Conservation (phyloP, 2,113 vertebrate genomes). For the Corapipo altera region DNA sequence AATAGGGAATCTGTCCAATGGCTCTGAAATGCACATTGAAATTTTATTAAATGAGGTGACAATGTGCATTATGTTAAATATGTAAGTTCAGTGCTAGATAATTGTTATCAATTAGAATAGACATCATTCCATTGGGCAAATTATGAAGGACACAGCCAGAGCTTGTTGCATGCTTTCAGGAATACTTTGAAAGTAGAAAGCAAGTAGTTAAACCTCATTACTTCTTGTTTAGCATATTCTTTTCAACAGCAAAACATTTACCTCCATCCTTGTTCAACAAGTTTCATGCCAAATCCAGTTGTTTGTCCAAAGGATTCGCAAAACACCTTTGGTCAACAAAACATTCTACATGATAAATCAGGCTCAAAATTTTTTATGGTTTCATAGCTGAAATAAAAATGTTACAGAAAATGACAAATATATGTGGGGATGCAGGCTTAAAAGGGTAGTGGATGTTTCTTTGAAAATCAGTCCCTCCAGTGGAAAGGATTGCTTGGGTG, state of each 20-base stretch:
- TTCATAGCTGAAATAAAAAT: background rate
- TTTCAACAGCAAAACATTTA: background rate
- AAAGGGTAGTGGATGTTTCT: background rate
- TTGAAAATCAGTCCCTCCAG: background rate
- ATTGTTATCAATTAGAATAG: background rate
- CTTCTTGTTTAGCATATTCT: background rate
- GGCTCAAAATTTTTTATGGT: background rate
- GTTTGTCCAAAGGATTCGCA: background rate
- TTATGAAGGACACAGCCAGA: background rate
- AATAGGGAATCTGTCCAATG: background rate
- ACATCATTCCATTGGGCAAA: background rate
- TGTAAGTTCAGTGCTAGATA: background rate
- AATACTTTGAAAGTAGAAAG: background rate
- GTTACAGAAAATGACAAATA: background rate
- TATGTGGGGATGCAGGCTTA: background rate
- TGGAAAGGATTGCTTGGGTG: background rate
- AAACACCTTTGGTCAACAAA: background rate
- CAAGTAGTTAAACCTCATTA: background rate
- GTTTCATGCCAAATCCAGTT: background rate
- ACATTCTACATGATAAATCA: background rate
- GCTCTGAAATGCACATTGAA: background rate
- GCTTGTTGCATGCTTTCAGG: background rate
- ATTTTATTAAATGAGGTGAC: background rate
- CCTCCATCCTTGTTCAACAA: background rate
- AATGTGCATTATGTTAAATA: background rate